Evolutionary conservation across 2,113 vertebrate genomes (phyloP), one percentile per base, ranked within the genome.

Genomic region (Corythornis madagascariensis): DNA sequence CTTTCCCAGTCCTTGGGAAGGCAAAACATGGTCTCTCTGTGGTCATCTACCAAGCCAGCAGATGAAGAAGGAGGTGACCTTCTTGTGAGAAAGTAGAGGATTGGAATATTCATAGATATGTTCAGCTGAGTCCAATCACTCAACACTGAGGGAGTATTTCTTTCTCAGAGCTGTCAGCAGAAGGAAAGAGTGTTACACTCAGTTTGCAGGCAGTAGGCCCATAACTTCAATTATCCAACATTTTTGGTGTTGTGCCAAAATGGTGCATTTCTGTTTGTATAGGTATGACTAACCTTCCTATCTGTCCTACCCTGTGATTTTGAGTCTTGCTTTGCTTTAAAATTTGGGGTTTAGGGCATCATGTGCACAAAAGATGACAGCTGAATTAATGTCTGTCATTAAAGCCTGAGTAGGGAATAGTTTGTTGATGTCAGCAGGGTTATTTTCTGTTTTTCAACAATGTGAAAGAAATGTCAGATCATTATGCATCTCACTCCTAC

Each of bases 371-470:
- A 59, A 66, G n/a, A 31, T 6, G 45, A 72, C 69, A 94, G 60
- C 52, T 73, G 67, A 47, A 63, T 73, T 71, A 59, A 10, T 61
- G n/a, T 50, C 78, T 92, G 50, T 76, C 45, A 61, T 87, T 85
- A 28, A 76, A 89, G 60, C 47, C 64, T 55, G 48, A 80, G 64
- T 63, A 85, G 42, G 2, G 63, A 79, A 47, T 84, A 38, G 61
- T 59, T 71, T 79, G 50, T 89, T 87, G 63, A 29, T 91, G 86
- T 64, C 22, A 56, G 56, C 38, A 74, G 60, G 35, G 52, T 89
- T 91, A 52, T 85, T 94, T 95, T 80, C 56, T 93, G 8, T 83
- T 92, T 93, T 89, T 95, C 57, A 93, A 64, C 71, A 50, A 47
- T 14, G 28, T 64, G 52, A 71, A 81, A 67, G 38, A 84, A 73